Base-by-base conservation (phyloP, 2,797 vertebrate species). In the Gouania willdenowi region DNA sequence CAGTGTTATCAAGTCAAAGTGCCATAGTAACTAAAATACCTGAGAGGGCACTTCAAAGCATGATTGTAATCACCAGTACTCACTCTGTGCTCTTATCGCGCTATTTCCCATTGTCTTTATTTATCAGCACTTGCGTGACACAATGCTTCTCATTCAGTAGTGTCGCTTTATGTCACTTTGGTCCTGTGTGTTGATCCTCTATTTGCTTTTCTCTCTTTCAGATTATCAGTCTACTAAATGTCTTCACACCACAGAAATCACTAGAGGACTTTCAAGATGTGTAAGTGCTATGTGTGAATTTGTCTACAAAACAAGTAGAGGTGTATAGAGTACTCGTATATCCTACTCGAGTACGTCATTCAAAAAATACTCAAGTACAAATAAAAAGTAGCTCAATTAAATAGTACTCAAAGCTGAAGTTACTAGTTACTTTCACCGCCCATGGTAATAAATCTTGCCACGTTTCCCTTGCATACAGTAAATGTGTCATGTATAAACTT, bases 141-240 rank as follows among this genome's bases (percentile, higher is more conserved):
- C 20, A 33, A 55, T 8, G 29, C 21, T 47, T 28, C 38, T 39
- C 41, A 5, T 32, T 54, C 56, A 16, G 69, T 46, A 19, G 32
- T 37, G 43, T 63, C 59, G 57, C 3, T n/a, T n/a, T 45, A 37
- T 16, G 4, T 19, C 6, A 6, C 26, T 20, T 25, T 33, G 6
- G 8, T 7, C 7, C 29, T 19, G 3, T 12, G 17, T 17, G 16
- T 19, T 64, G 24, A 67, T 17, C 21, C 7, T 28, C 8, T 41
- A 5, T 4, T 0, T 16, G 11, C 12, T 55, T 5, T 62, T 33
- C 43, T 86, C 20, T 88, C 54, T 91, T 92, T 50, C 89, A 98
- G 96, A 99, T 99, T 84, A 99, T 99, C 91, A 98, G 94, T 90
- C 94, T 99, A 93, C 92, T 99, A 95, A 98, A 98, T 75, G 97